phyloP scores from a whole-genome alignment of 2,888 invertebrate species.

The Calliphora vomitoria region DNA sequence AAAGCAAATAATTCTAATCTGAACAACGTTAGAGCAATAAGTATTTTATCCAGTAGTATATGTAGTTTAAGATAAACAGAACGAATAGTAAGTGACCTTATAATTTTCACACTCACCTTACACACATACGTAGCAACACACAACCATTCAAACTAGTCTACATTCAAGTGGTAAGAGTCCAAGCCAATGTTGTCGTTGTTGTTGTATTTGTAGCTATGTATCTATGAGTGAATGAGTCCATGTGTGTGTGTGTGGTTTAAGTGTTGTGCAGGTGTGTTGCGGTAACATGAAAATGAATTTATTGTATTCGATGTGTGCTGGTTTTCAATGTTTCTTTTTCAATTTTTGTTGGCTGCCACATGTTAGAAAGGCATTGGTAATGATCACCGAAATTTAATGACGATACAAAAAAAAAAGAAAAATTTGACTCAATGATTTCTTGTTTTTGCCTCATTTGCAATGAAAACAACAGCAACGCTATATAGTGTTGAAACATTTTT shows the following conservation, averaged over 20 bases:
- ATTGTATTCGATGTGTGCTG: constrained; percentile 15
- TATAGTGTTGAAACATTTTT: neutral
- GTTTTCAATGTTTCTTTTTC: constrained; percentile 1
- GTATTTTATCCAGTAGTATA: too few species aligned
- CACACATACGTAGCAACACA: too few species aligned
- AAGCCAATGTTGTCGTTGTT: neutral
- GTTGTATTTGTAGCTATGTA: too few species aligned
- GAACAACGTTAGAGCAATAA: too few species aligned
- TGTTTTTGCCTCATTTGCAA: constrained; percentile 6
- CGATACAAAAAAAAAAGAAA: constrained; percentile 17
- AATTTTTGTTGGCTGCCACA: neutral
- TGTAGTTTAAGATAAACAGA: too few species aligned
- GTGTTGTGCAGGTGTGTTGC: constrained; percentile 35
- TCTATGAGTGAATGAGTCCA: neutral
- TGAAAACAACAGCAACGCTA: neutral
- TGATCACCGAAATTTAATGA: constrained; percentile 6
- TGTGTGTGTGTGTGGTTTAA: neutral
- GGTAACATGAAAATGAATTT: constrained; percentile 40
- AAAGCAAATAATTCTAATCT: too few species aligned
- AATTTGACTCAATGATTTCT: neutral
- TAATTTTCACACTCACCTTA: too few species aligned
- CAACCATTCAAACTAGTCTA: too few species aligned
- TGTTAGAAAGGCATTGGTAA: constrained; percentile 1
- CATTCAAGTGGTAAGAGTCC: neutral
- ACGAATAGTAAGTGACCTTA: too few species aligned